Evolutionary conservation across 2,797 vertebrate genomes (phyloP), one percentile per base, ranked within the genome.

Genomic region (Eospalax fontanierii): DNA sequence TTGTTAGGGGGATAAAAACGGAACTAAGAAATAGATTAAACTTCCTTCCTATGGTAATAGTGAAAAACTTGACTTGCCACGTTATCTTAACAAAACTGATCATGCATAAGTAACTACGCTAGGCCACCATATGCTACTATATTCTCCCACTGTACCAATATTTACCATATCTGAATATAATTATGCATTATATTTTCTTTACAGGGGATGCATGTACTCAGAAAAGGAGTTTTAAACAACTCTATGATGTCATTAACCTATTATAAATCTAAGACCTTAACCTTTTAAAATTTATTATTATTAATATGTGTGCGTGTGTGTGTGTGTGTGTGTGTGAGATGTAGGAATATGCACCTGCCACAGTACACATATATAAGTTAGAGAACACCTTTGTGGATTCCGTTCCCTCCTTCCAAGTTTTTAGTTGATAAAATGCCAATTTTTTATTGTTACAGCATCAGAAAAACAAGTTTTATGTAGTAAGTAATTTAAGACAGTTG

Each of bases 241-340:
- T 91, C 90, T 92, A 89, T 70, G 73, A 93, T 82, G 70, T 5
- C 35, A 89, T 96, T 92, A 87, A 54, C 43, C 38, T 91, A 66
- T 57, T 61, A 95, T 90, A 95, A 93, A 93, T 95, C 38, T 92
- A 89, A 94, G 79, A 82, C 50, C 94, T 91, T 26, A 8, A 16
- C 61, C 35, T 33, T 86, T 59, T 59, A 15, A 85, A 86, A 21
- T 30, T 4, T 10, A 18, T 61, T 28, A 28, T 6, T 57, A 21
- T 66, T 10, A 28, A 10, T 7, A 6, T 66, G 28, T 66, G 9
- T 11, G 10, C 12, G 28, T 30, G 5, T 66, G 63, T 66, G 28
- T 30, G 28, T 66, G 63, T 66, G 8, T 66, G 61, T 65, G 61
- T 63, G 61, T 63, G 61, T 16, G 61, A 63, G 63, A 66, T 9